Evolutionary conservation across 2,888 invertebrate genomes (phyloP).

Genomic region (Yponomeuta cagnagella): DNA sequence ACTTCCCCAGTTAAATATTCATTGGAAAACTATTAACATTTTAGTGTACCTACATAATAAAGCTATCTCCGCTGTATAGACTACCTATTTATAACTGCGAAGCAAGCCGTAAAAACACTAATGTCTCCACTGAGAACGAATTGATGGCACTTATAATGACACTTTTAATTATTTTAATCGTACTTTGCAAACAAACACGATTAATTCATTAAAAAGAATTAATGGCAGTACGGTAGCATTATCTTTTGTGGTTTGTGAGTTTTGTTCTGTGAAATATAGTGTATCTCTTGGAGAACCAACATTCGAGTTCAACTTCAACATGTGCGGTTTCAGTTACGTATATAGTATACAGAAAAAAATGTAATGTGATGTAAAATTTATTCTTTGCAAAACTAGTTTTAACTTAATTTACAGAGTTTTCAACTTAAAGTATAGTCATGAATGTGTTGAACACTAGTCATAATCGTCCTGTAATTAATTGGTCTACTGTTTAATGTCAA

Average conservation of each 20-base stretch:
- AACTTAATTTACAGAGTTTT: too few species aligned
- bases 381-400: too few species aligned
- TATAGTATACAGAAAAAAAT: too few species aligned
- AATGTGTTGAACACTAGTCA: too few species aligned
- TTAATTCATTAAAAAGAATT: constrained; percentile 70
- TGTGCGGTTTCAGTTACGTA: too few species aligned
- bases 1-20: background rate
- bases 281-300: too few species aligned
- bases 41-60: background rate
- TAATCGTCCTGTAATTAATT: too few species aligned
- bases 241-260: background rate
- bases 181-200: constrained; percentile 63
- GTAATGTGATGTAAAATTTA: too few species aligned
- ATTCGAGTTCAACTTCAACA: too few species aligned
- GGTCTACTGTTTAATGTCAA: too few species aligned
- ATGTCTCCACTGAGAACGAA: constrained; percentile 66
- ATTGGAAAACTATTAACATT: background rate
- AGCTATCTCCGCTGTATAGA: background rate
- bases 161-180: constrained; percentile 75
- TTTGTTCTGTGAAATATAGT: background rate
- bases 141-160: constrained; percentile 70
- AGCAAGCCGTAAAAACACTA: constrained; percentile 61
- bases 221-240: constrained; percentile 28
- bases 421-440: too few species aligned
- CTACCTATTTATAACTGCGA: constrained; percentile 38